These are phyloP conservation scores for Coreoperca whiteheadi DNA, from an alignment of 2,113 vertebrate species.

Conservation along the genomic window DNA sequence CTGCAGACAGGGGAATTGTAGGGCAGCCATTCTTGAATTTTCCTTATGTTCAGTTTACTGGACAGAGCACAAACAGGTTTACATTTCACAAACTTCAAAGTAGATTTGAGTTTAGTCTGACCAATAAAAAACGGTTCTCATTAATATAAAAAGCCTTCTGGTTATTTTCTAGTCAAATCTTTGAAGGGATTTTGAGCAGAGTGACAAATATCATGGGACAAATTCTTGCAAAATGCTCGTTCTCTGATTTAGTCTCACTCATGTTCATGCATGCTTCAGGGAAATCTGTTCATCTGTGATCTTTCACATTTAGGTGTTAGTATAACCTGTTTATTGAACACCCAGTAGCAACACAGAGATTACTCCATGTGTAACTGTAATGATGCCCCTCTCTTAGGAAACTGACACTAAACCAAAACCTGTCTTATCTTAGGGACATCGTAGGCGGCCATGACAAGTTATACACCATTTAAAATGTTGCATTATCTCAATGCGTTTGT, in stretches of 20 bases:
- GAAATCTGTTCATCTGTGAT: constrained; percentile 76
- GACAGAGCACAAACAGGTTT: constrained; percentile 30
- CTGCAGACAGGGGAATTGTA: neutral
- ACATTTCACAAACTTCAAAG: constrained; percentile 28
- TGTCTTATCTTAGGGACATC: constrained; percentile 71
- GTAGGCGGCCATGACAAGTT: constrained; percentile 75
- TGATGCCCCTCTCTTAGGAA: constrained; percentile 48
- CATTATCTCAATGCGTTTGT: constrained; percentile 63
- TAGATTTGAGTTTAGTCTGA: constrained; percentile 34
- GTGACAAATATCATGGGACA: constrained; percentile 62
- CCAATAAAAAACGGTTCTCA: constrained; percentile 39
- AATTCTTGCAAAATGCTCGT: constrained; percentile 56
- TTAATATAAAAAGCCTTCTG: constrained; percentile 54
- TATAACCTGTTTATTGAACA: constrained; percentile 70
- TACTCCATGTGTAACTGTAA: constrained; percentile 48
- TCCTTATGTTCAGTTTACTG: constrained; percentile 1
- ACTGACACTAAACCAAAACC: constrained; percentile 72
- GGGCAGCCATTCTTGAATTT: neutral
- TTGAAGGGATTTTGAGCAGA: constrained; percentile 68
- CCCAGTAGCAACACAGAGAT: constrained; percentile 61
- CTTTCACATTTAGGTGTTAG: constrained; percentile 68
- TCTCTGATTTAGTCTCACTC: constrained; percentile 71
- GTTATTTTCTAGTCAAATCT: constrained; percentile 60
- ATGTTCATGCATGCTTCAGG: constrained; percentile 61
- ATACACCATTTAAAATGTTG: constrained; percentile 70